Base-by-base conservation (phyloP, 2,797 vertebrate genomes). In the Coendou prehensilis region DNA sequence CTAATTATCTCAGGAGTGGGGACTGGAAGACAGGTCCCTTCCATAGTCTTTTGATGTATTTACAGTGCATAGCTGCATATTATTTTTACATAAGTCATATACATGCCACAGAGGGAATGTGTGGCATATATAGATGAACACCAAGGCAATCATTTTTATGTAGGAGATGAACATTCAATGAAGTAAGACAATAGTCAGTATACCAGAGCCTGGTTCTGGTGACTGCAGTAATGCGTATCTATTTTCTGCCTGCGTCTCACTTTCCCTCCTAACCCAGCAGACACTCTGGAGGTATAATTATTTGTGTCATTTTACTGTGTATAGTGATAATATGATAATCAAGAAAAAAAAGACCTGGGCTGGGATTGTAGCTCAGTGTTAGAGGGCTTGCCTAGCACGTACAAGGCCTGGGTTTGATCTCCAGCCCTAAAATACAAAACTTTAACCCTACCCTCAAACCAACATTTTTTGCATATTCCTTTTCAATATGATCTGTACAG, bases 291-390 rank as follows among this genome's bases (percentile, higher is more conserved):
- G 50, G 5, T 54, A 47, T 9, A 41, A n/a, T 79, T 73, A 79
- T 63, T 92, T 95, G 61, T 84, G 11, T 23, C 87, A 88, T 81
- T 88, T 94, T 59, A 85, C 82, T 61, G 41, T 76, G 1, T 81
- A 20, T 78, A 84, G 84, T 75, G 18, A 87, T 80, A 83, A 75
- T 63, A 87, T 33, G 61, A 89, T 13, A 41, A 17, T 63, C 2
- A 7, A 41, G 41, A 75, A 57, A 82, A 87, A 82, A 82, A 54
- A 56, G 56, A 83, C 15, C 13, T 86, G 41, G 56, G 33, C 84
- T 71, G 41, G 17, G 23, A 26, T 7, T 57, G 9, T 10, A 79
- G 50, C 41, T 45, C 22, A 28, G 10, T 50, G 37, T 13, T 52
- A 93, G 17, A n/a, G 3, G 22, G 20, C 63, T n/a, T 85, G 11